Conservation (phyloP, 2,797 vertebrate genomes). For the Clarias fuscus region DNA sequence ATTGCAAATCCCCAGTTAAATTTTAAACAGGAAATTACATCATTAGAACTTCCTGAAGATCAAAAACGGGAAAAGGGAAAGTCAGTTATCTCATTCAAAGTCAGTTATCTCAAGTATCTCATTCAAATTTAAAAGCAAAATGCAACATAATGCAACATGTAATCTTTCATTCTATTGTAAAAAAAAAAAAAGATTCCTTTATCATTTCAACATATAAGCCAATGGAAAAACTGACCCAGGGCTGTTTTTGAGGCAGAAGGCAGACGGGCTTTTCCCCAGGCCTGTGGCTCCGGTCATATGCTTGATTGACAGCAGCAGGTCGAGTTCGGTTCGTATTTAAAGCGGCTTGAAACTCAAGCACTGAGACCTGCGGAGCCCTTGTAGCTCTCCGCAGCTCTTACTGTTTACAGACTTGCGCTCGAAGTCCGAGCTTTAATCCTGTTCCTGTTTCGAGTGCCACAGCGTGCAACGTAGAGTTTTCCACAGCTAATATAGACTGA, state of each 20-base stretch:
- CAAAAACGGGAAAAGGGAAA: background rate
- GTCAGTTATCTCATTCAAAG: background rate
- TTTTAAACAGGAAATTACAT: background rate
- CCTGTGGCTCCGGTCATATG: conserved; percentile 57
- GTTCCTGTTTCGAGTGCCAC: background rate
- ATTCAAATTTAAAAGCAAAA: background rate
- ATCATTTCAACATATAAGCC: background rate
- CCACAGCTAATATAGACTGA: background rate
- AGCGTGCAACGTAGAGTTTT: background rate
- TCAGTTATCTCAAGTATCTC: background rate
- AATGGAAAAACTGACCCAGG: conserved; percentile 8
- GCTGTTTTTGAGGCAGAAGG: conserved; percentile 20
- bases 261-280: conserved; percentile 39
- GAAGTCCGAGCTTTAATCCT: background rate
- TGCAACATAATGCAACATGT: no score
- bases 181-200: background rate
- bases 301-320: conserved; percentile 80
- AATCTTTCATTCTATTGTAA: background rate
- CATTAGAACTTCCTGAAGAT: background rate
- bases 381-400: conserved; percentile 2
- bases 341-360: conserved; percentile 74
- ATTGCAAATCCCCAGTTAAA: background rate
- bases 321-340: conserved; percentile 68
- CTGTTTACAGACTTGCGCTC: background rate
- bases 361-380: conserved; percentile 55